phyloP scores from a whole-genome alignment of 2,888 invertebrate species.

The Clistopyga incitator region DNA sequence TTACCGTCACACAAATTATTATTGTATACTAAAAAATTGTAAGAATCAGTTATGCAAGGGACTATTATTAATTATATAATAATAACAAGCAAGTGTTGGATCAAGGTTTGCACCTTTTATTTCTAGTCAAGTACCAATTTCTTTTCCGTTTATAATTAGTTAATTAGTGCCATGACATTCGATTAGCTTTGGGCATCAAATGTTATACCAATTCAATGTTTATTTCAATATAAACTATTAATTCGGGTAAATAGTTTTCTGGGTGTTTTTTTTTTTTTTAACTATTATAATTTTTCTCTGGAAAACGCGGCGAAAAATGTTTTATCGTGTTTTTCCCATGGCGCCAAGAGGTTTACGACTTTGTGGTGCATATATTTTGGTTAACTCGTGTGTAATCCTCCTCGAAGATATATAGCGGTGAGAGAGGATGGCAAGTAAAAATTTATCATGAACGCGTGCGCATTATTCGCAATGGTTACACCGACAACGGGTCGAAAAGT shows the following conservation, averaged over 20 bases:
- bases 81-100: no score
- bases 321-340: constrained; percentile 47
- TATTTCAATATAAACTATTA: neutral
- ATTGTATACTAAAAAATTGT: neutral
- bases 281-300: neutral
- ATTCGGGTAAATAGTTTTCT: neutral
- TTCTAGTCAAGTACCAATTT: neutral
- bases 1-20: neutral
- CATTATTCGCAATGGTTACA: neutral
- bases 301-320: constrained; percentile 43
- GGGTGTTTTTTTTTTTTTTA: neutral
- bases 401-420: constrained; percentile 62
- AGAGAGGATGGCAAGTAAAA: constrained; percentile 1
- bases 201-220: neutral
- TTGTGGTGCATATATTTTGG: constrained; percentile 66
- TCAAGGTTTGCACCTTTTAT: no score
- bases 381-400: constrained; percentile 66
- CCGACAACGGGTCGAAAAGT: constrained; percentile 29
- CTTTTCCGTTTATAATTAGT: neutral
- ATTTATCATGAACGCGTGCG: neutral
- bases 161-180: neutral
- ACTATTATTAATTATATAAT: no score
- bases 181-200: neutral
- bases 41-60: no score
- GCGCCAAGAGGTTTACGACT: constrained; percentile 66